phyloP scores from a whole-genome alignment of 2,113 vertebrate species.

The Oceanites oceanicus region DNA sequence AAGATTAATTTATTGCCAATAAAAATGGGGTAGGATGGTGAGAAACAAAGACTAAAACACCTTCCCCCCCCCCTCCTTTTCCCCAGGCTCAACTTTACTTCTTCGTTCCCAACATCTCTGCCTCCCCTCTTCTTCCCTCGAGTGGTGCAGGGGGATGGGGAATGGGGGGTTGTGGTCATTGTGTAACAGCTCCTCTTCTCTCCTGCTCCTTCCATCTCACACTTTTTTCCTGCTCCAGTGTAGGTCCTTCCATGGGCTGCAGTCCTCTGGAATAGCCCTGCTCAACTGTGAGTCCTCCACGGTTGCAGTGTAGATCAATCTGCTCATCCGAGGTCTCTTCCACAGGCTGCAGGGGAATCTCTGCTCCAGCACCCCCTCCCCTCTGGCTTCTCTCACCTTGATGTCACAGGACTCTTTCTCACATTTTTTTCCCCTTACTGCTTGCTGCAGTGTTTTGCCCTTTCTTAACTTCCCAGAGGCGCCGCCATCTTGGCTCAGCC shows the following conservation, averaged over 20 bases:
- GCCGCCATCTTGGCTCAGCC: fast-evolving
- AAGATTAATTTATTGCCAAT: background rate
- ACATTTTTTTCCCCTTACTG: too few relatives aligned
- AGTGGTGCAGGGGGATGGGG: fast-evolving
- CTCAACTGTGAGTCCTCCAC: background rate
- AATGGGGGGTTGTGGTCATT: background rate
- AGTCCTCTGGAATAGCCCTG: background rate
- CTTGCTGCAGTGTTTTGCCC: background rate
- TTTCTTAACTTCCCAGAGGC: background rate
- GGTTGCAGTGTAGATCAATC: background rate
- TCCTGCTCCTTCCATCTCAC: background rate
- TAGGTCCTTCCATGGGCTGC: background rate
- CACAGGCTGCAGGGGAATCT: background rate
- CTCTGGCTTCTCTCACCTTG: fast-evolving
- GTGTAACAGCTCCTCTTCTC: background rate
- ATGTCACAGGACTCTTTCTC: background rate
- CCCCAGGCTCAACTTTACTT: background rate
- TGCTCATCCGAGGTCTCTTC: background rate
- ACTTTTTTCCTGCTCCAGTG: background rate
- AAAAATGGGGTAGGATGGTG: background rate
- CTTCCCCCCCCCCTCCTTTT: background rate
- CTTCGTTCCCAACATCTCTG: background rate
- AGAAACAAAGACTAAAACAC: background rate
- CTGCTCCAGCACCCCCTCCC: background rate
- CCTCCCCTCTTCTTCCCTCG: too few relatives aligned